Base-by-base conservation (phyloP, 2,888 invertebrate genomes). In the Vesta saturnalis region DNA sequence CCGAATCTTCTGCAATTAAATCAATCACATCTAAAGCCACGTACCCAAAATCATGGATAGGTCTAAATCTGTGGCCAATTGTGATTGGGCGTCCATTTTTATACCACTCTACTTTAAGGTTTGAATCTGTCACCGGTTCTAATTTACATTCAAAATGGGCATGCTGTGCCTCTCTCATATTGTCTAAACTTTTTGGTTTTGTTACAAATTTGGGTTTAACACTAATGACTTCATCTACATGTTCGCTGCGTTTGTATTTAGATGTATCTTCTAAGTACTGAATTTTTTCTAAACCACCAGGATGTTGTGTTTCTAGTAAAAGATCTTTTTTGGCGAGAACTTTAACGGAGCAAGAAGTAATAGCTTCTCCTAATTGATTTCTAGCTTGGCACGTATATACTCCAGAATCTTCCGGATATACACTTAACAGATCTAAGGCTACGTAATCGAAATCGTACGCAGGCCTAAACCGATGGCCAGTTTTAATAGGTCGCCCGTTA, bases 91-190 rank as follows among this genome's bases (percentile, higher is more conserved):
- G 91, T 49, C 96, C 97, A 83, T 99, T 95, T 82, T 95, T 96
- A 81, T 90, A 96, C 98, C 98, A 99, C 85, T 97, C 97, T 1
- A 99, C 96, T 84, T 94, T 95, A 76, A 99, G 88, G 79, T 97
- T 97, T 0, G 98, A 91, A 85, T 99, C 99, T 4, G 96, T 97
- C 6, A 98, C 95, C 35, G 99, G 99, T 83, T 97, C 96, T 35
- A 99, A 89, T 83, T 97, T 96, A 82, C 97, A 97, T 86, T 99
- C 99, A 84, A 99, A 97, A 83, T 99, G 98, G 55, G 97, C 97
- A 80, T 95, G 95, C 75, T 94, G 91, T 49, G 96, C 93, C 87
- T 98, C 97, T 60, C 90, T 87, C 76, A 96, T 91, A 77, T 93
- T 93, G 74, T 92, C 93, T 73, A 94, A 88, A 73, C 91, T 94